A percentile compares a stretch with the other conserved stretches of the same genome.
Conservation (phyloP, 2,888 invertebrate genomes). For the Drosophila paranaensis region DNA sequence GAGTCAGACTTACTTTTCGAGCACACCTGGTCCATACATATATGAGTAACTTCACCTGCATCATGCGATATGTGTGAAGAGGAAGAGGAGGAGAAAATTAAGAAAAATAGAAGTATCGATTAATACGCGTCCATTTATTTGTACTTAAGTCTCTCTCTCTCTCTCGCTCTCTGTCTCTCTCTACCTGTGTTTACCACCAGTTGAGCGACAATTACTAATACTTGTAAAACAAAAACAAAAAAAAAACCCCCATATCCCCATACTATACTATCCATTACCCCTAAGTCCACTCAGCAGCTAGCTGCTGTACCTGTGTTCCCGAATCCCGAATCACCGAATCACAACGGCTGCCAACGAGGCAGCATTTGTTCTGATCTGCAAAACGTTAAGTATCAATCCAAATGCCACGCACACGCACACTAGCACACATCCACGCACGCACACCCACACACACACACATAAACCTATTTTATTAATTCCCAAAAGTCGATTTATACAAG, state of each 20-base stretch:
- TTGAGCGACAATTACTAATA: slow-evolving; percentile 57
- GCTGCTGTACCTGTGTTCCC: slow-evolving; percentile 28
- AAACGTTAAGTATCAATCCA: slow-evolving; percentile 54
- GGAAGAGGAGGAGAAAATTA: neutral
- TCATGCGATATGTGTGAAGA: neutral
- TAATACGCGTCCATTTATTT: neutral
- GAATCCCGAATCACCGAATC: slow-evolving; percentile 33
- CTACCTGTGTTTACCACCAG: slow-evolving; percentile 6
- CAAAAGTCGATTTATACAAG: slow-evolving; percentile 12
- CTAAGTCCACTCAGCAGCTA: slow-evolving; percentile 10
- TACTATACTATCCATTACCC: slow-evolving; percentile 4
- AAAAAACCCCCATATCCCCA: slow-evolving; percentile 1
- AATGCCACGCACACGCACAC: slow-evolving; percentile 9
- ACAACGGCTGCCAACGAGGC: slow-evolving; percentile 29
- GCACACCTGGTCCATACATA: neutral
- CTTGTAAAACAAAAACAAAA: slow-evolving; percentile 32
- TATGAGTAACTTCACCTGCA: neutral
- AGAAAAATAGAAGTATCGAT: neutral
- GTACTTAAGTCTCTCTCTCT: neutral
- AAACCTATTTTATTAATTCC: slow-evolving; percentile 15
- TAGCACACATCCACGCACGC: slow-evolving; percentile 7
- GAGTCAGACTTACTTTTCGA: neutral
- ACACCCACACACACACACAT: slow-evolving; percentile 5
- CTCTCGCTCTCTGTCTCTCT: neutral
- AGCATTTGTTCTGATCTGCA: slow-evolving; percentile 23